Evolutionary conservation across 2,888 invertebrate genomes (phyloP), one percentile per base, ranked within the genome.

Genomic region (Pemphredon lugubris): DNA sequence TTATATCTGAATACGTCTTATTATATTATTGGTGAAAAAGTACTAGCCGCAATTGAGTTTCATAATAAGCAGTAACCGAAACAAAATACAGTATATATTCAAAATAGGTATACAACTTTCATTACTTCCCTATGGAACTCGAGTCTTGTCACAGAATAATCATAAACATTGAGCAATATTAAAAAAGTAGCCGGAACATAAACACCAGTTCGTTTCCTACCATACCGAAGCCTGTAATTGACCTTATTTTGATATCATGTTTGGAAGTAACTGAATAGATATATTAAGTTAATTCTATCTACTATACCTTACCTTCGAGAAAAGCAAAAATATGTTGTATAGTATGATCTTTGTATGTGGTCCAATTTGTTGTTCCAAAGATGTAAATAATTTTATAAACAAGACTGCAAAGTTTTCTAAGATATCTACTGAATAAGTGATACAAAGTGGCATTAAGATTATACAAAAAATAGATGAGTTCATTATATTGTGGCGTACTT

Each of bases 391-490:
- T 42, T 75, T 57, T 65, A 66, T 18, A 47, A 53, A 54, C 6
- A 53, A 65, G 47, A 65, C 61, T 67, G 53, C 47, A 54, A 45
- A 53, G 53, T 37, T 60, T 53, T 60, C 45, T 40, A 59, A 53
- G 13, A 72, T 72, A 73, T 67, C 69, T 73, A 74, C 57, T 57
- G 37, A 54, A 5, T 50, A 66, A 60, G 72, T 55, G 55, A 72
- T 65, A 55, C 68, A 77, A 73, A 71, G 26, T 57, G 68, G 63
- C 60, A 72, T 69, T 67, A 76, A 71, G 47, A 13, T 53, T 63
- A 60, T 53, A 68, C 44, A 51, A 60, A 70, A 65, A 65, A 60
- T 42, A 42, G 72, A 69, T 34, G 18, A 37, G 18, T 48, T 68
- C 32, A 51, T 51, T 42, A 18, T 1, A 45, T 21, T n/a, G 4